Conservation (phyloP, 2,797 vertebrate genomes). For the Crossoptilon crossoptilon region DNA sequence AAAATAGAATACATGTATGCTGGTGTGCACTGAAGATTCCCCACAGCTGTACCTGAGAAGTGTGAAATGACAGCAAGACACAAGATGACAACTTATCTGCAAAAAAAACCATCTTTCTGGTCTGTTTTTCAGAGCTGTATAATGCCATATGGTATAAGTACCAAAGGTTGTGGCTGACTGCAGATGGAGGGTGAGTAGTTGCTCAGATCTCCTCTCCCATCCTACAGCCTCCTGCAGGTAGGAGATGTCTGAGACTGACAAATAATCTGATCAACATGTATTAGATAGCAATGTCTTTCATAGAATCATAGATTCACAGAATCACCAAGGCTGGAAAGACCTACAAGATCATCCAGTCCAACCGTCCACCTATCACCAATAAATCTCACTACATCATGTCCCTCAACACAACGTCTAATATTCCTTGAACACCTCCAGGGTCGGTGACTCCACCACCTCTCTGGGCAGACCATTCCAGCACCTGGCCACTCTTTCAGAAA, state of each 20-base stretch:
- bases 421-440: too few species aligned
- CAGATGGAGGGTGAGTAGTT: not conserved
- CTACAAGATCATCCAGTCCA: too few species aligned
- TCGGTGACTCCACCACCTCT: too few species aligned
- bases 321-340: too few species aligned
- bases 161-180: not conserved
- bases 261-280: not conserved
- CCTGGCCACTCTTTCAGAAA: too few species aligned
- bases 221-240: not conserved
- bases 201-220: not conserved
- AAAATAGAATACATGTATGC: not conserved
- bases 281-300: not conserved
- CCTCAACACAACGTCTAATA: too few species aligned
- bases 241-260: rapidly evolving
- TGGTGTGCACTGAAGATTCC: not conserved
- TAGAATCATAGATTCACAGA: too few species aligned
- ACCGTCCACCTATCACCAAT: too few species aligned
- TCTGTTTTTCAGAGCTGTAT: not conserved
- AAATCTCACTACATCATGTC: too few species aligned
- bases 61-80: slow-evolving; percentile 18
- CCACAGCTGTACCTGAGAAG: not conserved
- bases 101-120: not conserved
- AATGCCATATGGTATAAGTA: not conserved
- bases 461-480: too few species aligned
- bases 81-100: not conserved